Base-by-base conservation (phyloP, 2,888 invertebrate species). In the Cryptocephalus primarius region DNA sequence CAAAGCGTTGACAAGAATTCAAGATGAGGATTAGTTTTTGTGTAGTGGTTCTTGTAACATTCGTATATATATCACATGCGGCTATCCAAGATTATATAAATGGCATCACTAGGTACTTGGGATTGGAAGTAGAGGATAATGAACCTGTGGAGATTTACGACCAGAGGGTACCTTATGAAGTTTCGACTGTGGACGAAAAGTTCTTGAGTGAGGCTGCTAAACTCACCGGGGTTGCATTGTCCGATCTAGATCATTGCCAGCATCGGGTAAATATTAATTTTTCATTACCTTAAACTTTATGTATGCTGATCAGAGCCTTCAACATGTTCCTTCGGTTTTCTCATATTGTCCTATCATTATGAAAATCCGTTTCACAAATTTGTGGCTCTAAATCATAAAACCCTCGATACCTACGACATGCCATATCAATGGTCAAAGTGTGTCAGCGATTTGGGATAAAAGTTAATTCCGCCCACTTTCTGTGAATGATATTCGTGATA, bases 241-340 rank as follows among this genome's bases (percentile, higher is more conserved):
- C 79, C 1, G 75, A 78, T 2, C 62, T 82, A 43, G 80, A 81
- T 64, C 71, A 73, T 9, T 82, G 82, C 62, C 79, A 81, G 59
- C 80, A 82, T 55, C 74, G 75, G 61, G 77, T 77, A 64, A 59
- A 57, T 50, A 14, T n/a, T 39, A 36, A 32, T 43, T 33, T 42
- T 36, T 36, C n/a, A 6, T 22, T 2, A 6, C 22, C 22, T 2
- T 22, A 22, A 4, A 22, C 22, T 22, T 22, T 22, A 22, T 2
- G 22, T 6, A 6, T 22, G 6, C 6, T 2, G 22, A 4, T 22
- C 6, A 22, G 22, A 6, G 22, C 22, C 6, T 22, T 22, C 22
- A 6, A 22, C 22, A 22, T 22, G 22, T 6, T 6, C 22, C 6
- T 22, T 22, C 2, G 6, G 6, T 4, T 22, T 22, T 22, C 22